Base-by-base conservation (phyloP, 2,797 vertebrate species). In the Nannoperca australis region DNA sequence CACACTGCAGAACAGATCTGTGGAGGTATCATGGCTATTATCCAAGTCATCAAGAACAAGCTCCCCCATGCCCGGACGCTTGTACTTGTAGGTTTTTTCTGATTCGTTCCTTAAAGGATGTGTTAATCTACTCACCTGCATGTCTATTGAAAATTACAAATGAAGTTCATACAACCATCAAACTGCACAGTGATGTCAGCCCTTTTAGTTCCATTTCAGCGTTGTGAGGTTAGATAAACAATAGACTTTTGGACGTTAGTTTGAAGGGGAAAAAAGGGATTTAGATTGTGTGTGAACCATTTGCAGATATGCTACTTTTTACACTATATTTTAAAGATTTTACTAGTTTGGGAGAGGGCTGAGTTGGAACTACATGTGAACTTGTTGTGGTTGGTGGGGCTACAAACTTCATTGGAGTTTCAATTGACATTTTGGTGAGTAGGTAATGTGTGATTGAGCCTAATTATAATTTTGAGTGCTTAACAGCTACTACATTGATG, bases 1-100 rank as follows among this genome's bases (percentile, higher is more conserved):
- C 95, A 98, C 89, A 96, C 94, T 5, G 91, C 97, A 2, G 95
- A 97, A 83, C 96, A 98, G 87, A 96, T 97, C 85, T 93, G 94
- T 45, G 96, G 91, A 5, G 97, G 97, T 50, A 96, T 98, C 82
- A 90, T 95, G 91, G 95, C 96, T 49, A 97, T 97, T 20, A 86
- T 97, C 81, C 93, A 93, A 27, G 91, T 96, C 76, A 93, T 98
- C 87, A 95, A 96, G 79, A 94, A 96, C 88, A 96, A 96, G 86
- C 96, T 97, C 22, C 95, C 96, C 1, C 89, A 95, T 70, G 94
- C 96, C 44, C 95, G 94, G 9, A 96, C 97, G 17, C 90, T 98
- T 40, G 91, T 98, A 49, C 93, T 98, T 86, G 97, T 98, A 89
- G 88, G 97, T 94, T 71, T 47, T 67, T 73, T 34, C 15, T 32